These are phyloP conservation scores for Dicranocentrus wangi DNA, from an alignment of 2,888 invertebrate genomes.

Conservation along the genomic window DNA sequence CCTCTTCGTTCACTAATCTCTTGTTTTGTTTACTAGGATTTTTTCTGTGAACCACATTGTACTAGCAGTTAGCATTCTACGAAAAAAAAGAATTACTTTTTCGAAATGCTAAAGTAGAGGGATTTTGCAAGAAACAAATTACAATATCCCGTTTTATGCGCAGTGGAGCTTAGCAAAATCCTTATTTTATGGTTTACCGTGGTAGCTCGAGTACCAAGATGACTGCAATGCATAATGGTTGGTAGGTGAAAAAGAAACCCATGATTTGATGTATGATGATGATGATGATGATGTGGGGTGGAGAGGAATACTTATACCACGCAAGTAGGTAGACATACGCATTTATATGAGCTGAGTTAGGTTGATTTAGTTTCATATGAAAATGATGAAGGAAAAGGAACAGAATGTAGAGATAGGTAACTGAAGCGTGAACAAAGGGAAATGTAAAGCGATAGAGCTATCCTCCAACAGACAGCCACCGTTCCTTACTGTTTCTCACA, in stretches of 20 bases:
- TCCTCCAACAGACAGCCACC: too few relatives aligned
- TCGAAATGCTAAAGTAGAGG: not conserved
- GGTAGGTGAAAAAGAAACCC: not conserved
- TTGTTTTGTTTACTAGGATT: too few relatives aligned
- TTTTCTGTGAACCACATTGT: too few relatives aligned
- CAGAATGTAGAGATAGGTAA: too few relatives aligned
- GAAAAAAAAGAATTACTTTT: too few relatives aligned
- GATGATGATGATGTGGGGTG: not conserved
- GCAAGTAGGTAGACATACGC: not conserved
- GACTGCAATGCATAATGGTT: not conserved
- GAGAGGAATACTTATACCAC: not conserved
- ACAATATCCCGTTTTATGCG: conserved; percentile 9
- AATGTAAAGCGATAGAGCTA: too few relatives aligned
- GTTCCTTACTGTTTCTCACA: too few relatives aligned
- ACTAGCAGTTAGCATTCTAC: too few relatives aligned
- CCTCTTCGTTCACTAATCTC: too few relatives aligned
- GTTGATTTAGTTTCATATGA: too few relatives aligned
- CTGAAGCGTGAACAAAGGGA: conserved; percentile 9
- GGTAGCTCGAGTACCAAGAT: not conserved
- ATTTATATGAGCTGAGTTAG: not conserved
- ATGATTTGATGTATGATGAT: conserved; percentile 6
- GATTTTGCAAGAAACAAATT: conserved; percentile 6
- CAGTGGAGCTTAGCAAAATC: not conserved
- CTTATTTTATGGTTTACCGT: not conserved
- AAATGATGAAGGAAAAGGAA: not conserved